phyloP scores from a whole-genome alignment of 2,113 vertebrate genomes.

The Irena cyanogastra region DNA sequence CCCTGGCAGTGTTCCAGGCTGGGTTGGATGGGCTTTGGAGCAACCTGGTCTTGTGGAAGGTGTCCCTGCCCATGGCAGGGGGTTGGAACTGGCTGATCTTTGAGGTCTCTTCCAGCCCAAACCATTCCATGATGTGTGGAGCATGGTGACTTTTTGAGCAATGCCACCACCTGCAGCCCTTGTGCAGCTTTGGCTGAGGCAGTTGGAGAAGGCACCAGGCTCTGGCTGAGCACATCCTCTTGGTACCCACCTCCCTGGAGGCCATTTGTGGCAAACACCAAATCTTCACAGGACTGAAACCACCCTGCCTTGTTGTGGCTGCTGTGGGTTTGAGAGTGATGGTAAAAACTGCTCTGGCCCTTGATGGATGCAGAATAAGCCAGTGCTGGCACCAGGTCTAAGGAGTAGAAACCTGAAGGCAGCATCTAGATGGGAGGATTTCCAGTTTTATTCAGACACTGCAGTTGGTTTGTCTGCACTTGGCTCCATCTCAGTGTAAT shows the following conservation, averaged over 20 bases:
- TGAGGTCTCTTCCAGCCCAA: background rate
- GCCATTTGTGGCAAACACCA: background rate
- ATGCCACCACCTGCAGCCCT: background rate
- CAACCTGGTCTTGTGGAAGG: accelerated
- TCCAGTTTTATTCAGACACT: background rate
- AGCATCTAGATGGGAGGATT: background rate
- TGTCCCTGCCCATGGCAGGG: background rate
- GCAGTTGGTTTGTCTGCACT: accelerated
- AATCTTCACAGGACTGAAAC: background rate
- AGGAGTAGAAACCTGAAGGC: background rate
- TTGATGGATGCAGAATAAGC: background rate
- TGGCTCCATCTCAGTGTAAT: background rate
- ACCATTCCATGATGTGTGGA: background rate
- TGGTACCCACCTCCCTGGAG: background rate
- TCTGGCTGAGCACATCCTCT: background rate
- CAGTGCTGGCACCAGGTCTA: background rate
- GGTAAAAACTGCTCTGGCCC: background rate
- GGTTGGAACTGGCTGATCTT: background rate
- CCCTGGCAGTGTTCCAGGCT: background rate
- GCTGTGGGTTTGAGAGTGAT: background rate
- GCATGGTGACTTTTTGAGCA: background rate
- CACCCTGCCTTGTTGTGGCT: background rate
- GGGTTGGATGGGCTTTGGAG: background rate
- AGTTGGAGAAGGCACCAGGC: background rate
- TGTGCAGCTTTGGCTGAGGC: background rate